phyloP scores from a whole-genome alignment of 2,888 invertebrate species.

The Drosophila greeni region DNA sequence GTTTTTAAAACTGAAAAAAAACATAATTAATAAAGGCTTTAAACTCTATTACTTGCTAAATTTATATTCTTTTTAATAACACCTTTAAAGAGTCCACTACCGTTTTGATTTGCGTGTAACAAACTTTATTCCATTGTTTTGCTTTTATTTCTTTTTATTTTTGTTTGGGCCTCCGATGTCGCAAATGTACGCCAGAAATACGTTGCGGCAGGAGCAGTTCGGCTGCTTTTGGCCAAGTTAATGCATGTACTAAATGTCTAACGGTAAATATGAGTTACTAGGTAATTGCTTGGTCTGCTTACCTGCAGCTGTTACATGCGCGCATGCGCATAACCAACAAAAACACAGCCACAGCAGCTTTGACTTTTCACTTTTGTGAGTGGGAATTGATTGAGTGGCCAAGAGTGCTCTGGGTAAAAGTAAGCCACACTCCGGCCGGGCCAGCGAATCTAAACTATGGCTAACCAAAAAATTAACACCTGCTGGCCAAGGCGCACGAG shows the following conservation, averaged over 20 bases:
- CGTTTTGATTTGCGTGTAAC: conserved; percentile 1
- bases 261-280: conserved; percentile 73
- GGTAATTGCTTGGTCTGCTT: conserved; percentile 67
- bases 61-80: background rate
- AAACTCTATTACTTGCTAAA: background rate
- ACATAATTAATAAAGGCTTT: background rate
- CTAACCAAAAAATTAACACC: conserved; percentile 66
- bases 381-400: conserved; percentile 69
- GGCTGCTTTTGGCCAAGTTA: conserved; percentile 49
- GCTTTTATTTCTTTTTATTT: conserved; percentile 11
- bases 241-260: conserved; percentile 72
- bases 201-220: conserved; percentile 35
- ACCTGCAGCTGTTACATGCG: conserved; percentile 48
- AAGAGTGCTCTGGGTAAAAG: conserved; percentile 45
- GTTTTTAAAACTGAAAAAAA: no score
- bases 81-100: background rate
- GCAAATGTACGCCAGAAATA: conserved; percentile 40
- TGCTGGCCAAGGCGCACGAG: conserved; percentile 38
- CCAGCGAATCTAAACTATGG: conserved; percentile 37
- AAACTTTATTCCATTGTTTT: conserved; percentile 25
- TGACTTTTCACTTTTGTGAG: conserved; percentile 72
- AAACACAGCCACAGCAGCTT: conserved; percentile 31
- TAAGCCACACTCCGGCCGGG: conserved; percentile 30
- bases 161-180: conserved; percentile 38
- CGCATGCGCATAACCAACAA: conserved; percentile 49